phyloP scores from a whole-genome alignment of 2,797 vertebrate species.

The Parambassis ranga region DNA sequence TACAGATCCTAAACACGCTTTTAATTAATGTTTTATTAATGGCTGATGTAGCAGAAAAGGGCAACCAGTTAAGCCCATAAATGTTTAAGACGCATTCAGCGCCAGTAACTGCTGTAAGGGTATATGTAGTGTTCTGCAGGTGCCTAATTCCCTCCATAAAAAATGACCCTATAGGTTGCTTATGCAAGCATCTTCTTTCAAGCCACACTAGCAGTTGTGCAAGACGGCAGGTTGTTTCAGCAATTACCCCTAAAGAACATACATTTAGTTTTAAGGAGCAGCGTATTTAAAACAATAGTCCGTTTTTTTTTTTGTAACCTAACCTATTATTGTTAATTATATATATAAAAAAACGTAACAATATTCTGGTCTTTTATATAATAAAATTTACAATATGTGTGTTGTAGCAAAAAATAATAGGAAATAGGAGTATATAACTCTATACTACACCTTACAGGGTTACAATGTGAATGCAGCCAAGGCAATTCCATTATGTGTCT shows the following conservation, averaged over 20 bases:
- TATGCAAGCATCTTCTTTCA: background rate
- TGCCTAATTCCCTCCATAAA: background rate
- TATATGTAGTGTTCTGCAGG: background rate
- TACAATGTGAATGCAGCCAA: conserved; percentile 35
- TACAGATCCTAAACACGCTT: conserved; percentile 20
- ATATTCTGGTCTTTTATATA: too few species aligned
- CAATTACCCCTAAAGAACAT: background rate
- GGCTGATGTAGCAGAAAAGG: conserved; percentile 28
- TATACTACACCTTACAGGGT: conserved; percentile 10
- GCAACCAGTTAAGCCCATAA: conserved; percentile 12
- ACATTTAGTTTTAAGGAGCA: too few species aligned
- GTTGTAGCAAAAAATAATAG: too few species aligned
- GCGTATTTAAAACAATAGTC: too few species aligned
- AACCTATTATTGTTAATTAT: too few species aligned
- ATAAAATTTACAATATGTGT: too few species aligned
- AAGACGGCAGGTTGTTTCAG: background rate
- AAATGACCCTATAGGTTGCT: background rate
- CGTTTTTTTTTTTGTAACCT: too few species aligned
- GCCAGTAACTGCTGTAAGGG: background rate
- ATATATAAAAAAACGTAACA: too few species aligned
- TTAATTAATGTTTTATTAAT: conserved; percentile 41
- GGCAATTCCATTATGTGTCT: conserved; percentile 50
- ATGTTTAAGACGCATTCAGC: conserved; percentile 15
- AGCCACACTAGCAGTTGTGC: background rate
- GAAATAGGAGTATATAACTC: too few species aligned